Base-by-base conservation (phyloP, 2,113 vertebrate species). In the Bombycilla garrulus region DNA sequence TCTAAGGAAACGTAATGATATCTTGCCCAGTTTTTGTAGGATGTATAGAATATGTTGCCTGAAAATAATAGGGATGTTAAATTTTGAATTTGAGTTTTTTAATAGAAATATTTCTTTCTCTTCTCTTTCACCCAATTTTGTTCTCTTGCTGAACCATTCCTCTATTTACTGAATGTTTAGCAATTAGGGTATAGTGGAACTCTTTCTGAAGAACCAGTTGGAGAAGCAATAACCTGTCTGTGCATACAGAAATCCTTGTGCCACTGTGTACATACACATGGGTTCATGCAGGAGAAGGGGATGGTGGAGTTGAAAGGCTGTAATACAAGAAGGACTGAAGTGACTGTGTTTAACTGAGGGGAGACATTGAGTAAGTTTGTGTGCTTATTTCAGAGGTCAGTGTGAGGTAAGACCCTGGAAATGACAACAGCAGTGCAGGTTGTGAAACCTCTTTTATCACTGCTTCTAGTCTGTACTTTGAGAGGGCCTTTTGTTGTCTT, bases 391-490 rank as follows among this genome's bases (percentile, higher is more conserved):
- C 93, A 73, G 87, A 79, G 92, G 57, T 77, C 88, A 66, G 40
- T n/a, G 40, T 96, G 97, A 92, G 89, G 92, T 92, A 96, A 96
- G 81, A 96, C 54, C 21, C 86, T 96, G 48, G 57, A 85, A 93
- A 64, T 88, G 86, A 42, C 83, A 96, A 73, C 84, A 90, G 86
- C 84, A 33, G 0, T 18, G 47, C 65, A 70, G 36, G 31, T 96
- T 96, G 81, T 95, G 95, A 91, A 95, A 94, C 86, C 50, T 71
- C 20, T 65, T 86, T 62, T 81, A 64, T 88, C 3, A 1, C 69
- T 81, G 65, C 60, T 81, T 58, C 19, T 64, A 47, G 38, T 47
- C 70, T 58, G 40, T 62, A 35, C 45, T 94, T 70, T 8, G 10
- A 62, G 76, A 25, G 60, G 48, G 21, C 26, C 69, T 78, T 64